Evolutionary conservation across 1,140 invertebrate genomes (phyloP).

Genomic region (Caenorhabditis remanei): DNA sequence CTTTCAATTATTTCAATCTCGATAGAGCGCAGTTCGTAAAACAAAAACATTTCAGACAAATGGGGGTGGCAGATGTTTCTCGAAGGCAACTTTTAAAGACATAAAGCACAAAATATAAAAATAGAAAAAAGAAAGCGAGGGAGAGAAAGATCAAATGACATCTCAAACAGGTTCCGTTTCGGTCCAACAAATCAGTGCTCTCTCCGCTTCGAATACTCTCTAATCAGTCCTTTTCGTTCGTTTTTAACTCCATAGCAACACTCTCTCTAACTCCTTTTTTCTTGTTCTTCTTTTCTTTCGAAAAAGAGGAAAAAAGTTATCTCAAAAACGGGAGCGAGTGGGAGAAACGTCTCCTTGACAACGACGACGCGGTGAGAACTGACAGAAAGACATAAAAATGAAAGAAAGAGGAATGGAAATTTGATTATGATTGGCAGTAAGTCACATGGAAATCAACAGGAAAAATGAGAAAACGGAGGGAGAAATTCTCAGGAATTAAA

Average conservation of each 20-base stretch:
- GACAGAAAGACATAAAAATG: background rate
- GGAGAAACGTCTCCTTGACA: background rate
- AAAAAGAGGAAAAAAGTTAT: background rate
- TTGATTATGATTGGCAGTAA: background rate
- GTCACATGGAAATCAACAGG: constrained; percentile 4
- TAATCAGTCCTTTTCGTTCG: background rate
- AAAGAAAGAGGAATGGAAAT: background rate
- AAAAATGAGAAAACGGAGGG: background rate
- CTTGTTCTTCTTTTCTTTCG: background rate
- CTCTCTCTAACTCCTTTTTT: background rate
- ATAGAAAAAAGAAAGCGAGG: background rate
- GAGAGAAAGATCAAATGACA: background rate
- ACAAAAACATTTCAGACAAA: no score
- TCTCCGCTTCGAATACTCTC: background rate
- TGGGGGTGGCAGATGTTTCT: no score
- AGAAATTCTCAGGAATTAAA: no score
- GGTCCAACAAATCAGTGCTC: background rate
- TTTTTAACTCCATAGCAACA: background rate
- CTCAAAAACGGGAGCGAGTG: background rate
- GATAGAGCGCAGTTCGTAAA: no score
- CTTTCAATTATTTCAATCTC: no score
- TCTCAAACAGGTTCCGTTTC: background rate
- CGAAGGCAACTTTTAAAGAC: no score
- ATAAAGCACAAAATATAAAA: background rate
- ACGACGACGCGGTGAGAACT: background rate